Conservation (phyloP, 2,113 vertebrate species). For the Phrynosoma blainvillii region DNA sequence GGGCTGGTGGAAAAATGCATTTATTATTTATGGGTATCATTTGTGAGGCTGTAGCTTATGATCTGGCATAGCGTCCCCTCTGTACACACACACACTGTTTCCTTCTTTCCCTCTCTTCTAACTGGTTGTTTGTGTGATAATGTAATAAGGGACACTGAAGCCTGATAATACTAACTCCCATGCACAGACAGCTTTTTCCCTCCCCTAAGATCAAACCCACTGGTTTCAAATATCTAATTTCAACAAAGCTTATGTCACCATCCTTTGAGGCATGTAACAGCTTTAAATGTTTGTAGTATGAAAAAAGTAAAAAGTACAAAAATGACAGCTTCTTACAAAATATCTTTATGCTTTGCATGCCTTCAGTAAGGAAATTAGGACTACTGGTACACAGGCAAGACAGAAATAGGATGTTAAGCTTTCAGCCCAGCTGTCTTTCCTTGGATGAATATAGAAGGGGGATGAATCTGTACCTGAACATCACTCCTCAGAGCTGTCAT, state of each 20-base stretch:
- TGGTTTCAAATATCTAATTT: not conserved
- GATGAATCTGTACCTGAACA: not conserved
- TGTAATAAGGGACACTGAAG: accelerated
- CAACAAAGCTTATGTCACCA: not conserved
- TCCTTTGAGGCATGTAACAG: not conserved
- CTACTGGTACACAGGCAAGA: not conserved
- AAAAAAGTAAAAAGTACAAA: not conserved
- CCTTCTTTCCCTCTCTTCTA: not conserved
- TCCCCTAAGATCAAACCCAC: not conserved
- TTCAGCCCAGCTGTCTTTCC: slow-evolving; percentile 31
- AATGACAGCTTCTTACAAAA: not conserved
- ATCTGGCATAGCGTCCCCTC: not conserved
- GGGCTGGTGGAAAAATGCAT: not conserved
- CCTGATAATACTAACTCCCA: accelerated
- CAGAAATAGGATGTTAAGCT: not conserved
- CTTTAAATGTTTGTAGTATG: not conserved
- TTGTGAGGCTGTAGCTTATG: not conserved
- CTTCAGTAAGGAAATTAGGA: not conserved
- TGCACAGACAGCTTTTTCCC: accelerated
- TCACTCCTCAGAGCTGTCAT: not conserved
- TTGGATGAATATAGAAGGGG: slow-evolving; percentile 13
- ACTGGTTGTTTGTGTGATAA: not conserved
- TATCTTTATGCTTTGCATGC: not conserved
- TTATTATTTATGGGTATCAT: not conserved
- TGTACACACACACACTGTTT: not conserved